Percentiles rank a stretch among this genome's conserved stretches.
phyloP scores from a whole-genome alignment of 2,113 vertebrate species.

The Trogon melanurus region DNA sequence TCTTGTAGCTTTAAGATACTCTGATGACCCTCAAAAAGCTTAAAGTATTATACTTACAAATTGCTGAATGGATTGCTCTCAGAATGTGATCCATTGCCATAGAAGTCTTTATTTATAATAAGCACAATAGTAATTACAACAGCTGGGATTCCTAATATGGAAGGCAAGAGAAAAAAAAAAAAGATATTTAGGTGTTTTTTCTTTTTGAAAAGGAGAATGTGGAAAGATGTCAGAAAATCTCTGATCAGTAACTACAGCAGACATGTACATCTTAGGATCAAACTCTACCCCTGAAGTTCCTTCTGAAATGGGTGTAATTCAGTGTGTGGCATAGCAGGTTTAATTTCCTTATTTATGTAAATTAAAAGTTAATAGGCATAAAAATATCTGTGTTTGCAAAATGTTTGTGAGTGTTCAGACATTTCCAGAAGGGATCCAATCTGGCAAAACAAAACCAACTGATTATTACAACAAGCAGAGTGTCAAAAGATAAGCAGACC shows the following conservation, averaged over 20 bases:
- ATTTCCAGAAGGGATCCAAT: constrained; percentile 70
- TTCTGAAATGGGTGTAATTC: not conserved
- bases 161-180: constrained; percentile 23
- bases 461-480: constrained; percentile 53
- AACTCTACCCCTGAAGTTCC: not conserved
- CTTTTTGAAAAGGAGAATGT: not conserved
- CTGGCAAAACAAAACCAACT: constrained; percentile 60
- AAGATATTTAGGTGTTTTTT: not conserved
- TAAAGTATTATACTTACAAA: constrained; percentile 81
- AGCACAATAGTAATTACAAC: constrained; percentile 79
- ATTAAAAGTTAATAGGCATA: constrained; percentile 51
- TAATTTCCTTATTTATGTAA: constrained; percentile 53
- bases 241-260: not conserved
- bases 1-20: not conserved
- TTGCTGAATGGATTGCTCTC: constrained; percentile 1
- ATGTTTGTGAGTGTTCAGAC: constrained; percentile 67
- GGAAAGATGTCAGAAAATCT: not conserved
- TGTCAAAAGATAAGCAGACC: constrained; percentile 47
- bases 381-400: constrained; percentile 75
- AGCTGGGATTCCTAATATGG: constrained; percentile 83
- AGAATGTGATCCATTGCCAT: constrained; percentile 61
- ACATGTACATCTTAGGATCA: not conserved
- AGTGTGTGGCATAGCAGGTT: not conserved
- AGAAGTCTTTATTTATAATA: constrained; percentile 78
- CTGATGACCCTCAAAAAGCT: not conserved